Evolutionary conservation across 2,888 invertebrate genomes (phyloP).

Genomic region (Sinelater perroti): DNA sequence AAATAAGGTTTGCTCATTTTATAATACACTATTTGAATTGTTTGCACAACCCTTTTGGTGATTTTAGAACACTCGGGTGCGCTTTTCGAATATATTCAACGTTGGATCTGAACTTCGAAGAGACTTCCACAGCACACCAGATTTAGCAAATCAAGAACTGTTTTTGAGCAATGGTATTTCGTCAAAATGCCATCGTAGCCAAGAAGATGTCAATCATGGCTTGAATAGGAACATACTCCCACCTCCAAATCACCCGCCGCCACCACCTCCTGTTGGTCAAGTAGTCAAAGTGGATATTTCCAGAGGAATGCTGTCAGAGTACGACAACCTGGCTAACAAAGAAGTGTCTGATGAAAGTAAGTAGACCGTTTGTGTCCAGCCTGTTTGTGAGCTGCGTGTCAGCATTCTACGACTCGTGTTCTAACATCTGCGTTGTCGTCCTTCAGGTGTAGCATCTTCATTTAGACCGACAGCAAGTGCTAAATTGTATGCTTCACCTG

Average conservation of each 20-base stretch:
- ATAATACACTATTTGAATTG: background rate
- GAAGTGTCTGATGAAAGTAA: constrained; percentile 54
- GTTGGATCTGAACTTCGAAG: constrained; percentile 71
- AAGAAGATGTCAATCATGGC: constrained; percentile 70
- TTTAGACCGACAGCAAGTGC: constrained; percentile 89
- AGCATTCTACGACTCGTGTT: background rate
- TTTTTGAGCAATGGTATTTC: constrained; percentile 38
- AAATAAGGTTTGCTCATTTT: constrained; percentile 62
- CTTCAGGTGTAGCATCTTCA: constrained; percentile 76
- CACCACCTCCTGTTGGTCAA: constrained; percentile 74
- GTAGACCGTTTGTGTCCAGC: constrained; percentile 19
- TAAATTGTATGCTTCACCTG: constrained; percentile 88
- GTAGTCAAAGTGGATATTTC: constrained; percentile 73
- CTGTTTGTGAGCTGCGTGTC: background rate
- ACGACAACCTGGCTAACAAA: constrained; percentile 52
- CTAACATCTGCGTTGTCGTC: constrained; percentile 45
- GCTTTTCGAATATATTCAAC: constrained; percentile 62
- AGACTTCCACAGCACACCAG: constrained; percentile 91
- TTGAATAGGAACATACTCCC: constrained; percentile 62
- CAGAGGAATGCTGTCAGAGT: constrained; percentile 49
- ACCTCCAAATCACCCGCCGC: constrained; percentile 84
- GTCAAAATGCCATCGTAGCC: constrained; percentile 70
- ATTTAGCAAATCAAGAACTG: constrained; percentile 67
- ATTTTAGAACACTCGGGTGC: constrained; percentile 64
- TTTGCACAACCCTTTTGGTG: constrained; percentile 25